A percentile compares a stretch with the other conserved stretches of the same genome.
phyloP scores from a whole-genome alignment of 2,113 vertebrate genomes.

The Scolopax mira region DNA sequence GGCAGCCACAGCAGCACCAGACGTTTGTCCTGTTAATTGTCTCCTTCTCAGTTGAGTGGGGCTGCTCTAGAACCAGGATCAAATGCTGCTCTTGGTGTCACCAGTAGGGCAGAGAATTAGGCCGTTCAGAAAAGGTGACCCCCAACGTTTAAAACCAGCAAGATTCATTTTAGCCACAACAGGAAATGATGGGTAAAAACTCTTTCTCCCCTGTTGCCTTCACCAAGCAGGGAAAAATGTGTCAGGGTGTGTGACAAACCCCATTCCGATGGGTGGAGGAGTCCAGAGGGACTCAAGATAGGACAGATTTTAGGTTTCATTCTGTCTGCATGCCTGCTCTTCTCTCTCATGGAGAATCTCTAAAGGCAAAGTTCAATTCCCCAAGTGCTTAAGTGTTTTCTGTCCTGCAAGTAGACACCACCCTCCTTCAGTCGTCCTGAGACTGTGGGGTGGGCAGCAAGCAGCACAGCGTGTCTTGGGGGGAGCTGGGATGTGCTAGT shows the following conservation, averaged over 20 bases:
- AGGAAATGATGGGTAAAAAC: neutral
- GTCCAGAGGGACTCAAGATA: neutral
- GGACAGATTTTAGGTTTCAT: neutral
- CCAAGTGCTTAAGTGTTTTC: neutral
- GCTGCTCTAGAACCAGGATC: neutral
- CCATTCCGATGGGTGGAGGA: neutral
- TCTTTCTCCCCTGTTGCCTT: neutral
- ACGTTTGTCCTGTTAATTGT: neutral
- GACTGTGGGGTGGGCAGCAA: neutral
- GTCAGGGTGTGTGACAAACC: neutral
- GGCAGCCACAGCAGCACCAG: neutral
- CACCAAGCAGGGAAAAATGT: neutral
- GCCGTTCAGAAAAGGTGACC: neutral
- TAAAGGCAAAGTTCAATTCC: neutral
- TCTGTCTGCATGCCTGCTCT: neutral
- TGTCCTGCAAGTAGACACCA: neutral
- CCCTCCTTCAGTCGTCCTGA: accelerated
- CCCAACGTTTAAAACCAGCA: neutral
- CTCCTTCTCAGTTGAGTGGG: neutral
- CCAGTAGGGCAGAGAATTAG: neutral
- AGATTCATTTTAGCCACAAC: neutral
- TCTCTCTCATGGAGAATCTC: neutral
- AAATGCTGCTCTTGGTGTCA: neutral
- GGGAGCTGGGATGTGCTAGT: neutral
- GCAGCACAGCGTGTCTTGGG: neutral